These are phyloP conservation scores for zebrafish (Danio rerio) DNA, from an alignment of 2,113 vertebrate species.

Conservation along the genomic window DNA sequence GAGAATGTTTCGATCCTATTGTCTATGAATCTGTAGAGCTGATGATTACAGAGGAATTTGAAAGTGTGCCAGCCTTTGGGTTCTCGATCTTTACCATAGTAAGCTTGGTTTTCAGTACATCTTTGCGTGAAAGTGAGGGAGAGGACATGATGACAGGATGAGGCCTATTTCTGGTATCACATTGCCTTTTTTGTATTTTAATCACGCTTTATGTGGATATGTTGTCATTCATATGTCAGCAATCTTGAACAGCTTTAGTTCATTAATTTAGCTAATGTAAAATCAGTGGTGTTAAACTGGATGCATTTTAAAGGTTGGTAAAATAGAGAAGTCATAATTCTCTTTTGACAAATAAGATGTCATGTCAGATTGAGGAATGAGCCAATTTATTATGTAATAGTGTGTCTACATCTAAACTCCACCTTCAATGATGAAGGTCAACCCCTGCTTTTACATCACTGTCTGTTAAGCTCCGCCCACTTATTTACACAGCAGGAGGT, in stretches of 20 bases:
- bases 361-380: no score
- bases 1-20: not conserved
- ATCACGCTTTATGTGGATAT: not conserved
- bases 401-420: no score
- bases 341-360: no score
- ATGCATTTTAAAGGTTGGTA: not conserved
- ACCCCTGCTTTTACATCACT: no score
- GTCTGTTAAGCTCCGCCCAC: no score
- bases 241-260: not conserved
- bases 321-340: no score
- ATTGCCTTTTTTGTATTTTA: not conserved
- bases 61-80: constrained; percentile 31
- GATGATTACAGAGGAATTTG: constrained; percentile 41
- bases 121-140: not conserved
- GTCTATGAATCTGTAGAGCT: constrained; percentile 22
- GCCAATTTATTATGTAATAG: no score
- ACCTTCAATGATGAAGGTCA: no score
- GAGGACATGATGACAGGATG: constrained; percentile 7
- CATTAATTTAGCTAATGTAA: not conserved
- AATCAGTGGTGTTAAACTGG: not conserved
- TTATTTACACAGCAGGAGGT: no score
- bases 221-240: not conserved
- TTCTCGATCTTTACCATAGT: constrained; percentile 9
- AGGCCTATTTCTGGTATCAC: not conserved
- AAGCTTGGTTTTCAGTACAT: not conserved